Percentiles rank a stretch among this genome's conserved stretches.
Evolutionary conservation across 2,113 vertebrate genomes (phyloP).

Genomic region (Amazona guildingii): DNA sequence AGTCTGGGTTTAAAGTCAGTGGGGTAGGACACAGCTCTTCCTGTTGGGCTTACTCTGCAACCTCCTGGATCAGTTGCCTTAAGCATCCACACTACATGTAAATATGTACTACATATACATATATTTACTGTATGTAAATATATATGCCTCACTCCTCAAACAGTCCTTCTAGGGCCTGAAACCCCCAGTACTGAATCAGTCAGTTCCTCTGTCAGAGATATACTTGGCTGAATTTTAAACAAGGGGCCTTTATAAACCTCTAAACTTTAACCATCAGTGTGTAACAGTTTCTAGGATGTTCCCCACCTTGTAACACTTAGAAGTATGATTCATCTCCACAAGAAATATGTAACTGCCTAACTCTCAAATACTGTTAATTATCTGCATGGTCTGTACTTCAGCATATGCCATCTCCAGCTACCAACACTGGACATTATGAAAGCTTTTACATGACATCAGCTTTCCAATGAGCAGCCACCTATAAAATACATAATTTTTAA

Average conservation of each 20-base stretch:
- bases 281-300: background rate
- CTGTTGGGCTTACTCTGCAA: background rate
- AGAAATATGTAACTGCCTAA: constrained; percentile 21
- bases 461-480: background rate
- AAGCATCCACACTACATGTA: background rate
- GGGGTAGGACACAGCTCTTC: background rate
- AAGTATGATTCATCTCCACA: background rate
- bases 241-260: background rate
- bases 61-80: background rate
- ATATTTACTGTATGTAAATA: background rate
- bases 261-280: background rate
- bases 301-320: constrained; percentile 8
- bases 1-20: background rate
- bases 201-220: background rate
- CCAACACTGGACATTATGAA: background rate
- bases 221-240: constrained; percentile 18
- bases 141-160: background rate
- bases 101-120: background rate
- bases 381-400: background rate
- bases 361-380: background rate
- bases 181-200: background rate
- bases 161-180: background rate
- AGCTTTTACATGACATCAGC: background rate
- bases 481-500: background rate
- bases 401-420: background rate